Percentiles rank a stretch among this genome's conserved stretches.
phyloP scores from a whole-genome alignment of 1,140 invertebrate species.

The Goniozus legneri region DNA sequence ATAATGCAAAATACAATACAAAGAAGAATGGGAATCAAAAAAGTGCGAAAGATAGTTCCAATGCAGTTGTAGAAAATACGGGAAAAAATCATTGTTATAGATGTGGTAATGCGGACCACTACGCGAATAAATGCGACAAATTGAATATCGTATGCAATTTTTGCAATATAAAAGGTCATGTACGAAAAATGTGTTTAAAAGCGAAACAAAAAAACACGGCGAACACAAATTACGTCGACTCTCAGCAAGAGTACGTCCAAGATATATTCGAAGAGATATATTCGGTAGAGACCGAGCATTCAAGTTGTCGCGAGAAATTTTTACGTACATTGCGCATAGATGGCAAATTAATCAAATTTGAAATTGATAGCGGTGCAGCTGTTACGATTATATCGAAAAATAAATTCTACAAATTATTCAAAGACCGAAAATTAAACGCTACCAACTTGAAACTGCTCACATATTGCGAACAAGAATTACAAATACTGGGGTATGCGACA shows the following conservation, averaged over 20 bases:
- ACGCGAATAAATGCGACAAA: not conserved
- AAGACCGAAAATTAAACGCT: not conserved
- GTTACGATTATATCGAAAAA: conserved; percentile 4
- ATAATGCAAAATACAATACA: not conserved
- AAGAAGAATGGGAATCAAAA: not conserved
- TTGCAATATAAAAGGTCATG: conserved; percentile 4
- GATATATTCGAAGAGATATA: not conserved
- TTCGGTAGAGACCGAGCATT: not conserved
- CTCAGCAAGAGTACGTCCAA: conserved; percentile 1
- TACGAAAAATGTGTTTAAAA: conserved; percentile 4
- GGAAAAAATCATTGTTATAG: not conserved
- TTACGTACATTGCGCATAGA: conserved; percentile 4
- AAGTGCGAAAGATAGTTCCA: not conserved
- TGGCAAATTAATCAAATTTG: not conserved
- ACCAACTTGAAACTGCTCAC: conserved; percentile 5
- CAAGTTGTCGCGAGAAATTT: conserved; percentile 7
- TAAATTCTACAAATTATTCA: conserved; percentile 1
- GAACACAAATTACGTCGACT: conserved; percentile 3
- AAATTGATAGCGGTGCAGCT: conserved; percentile 11
- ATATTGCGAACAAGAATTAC: conserved; percentile 3
- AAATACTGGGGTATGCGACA: not conserved
- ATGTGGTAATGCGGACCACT: not conserved
- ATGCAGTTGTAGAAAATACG: not conserved
- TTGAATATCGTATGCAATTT: conserved; percentile 2
- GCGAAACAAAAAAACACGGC: conserved; percentile 2